phyloP scores from a whole-genome alignment of 2,888 invertebrate genomes.

The Tyria jacobaeae region DNA sequence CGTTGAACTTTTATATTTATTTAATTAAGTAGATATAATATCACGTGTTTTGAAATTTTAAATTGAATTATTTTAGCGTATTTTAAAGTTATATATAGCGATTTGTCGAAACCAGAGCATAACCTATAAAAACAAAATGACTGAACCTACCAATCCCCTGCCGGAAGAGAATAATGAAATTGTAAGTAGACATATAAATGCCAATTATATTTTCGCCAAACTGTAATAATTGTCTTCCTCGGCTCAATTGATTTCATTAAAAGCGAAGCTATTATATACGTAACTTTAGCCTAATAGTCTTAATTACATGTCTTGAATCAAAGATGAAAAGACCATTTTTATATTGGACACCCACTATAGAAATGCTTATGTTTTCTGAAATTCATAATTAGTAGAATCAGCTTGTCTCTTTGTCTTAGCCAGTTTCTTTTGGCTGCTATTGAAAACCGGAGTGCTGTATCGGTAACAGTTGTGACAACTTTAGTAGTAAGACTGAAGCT shows the following conservation, averaged over 20 bases:
- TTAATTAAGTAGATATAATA: background rate
- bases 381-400: no score
- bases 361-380: no score
- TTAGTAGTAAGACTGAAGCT: no score
- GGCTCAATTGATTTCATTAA: background rate
- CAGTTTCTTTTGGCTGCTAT: no score
- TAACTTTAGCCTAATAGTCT: no score
- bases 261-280: background rate
- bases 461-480: no score
- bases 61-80: background rate
- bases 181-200: constrained; percentile 57
- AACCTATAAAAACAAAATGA: constrained; percentile 47
- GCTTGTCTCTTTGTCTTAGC: no score
- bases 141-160: constrained; percentile 32
- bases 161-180: constrained; percentile 68
- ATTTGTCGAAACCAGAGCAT: constrained; percentile 1
- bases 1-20: background rate
- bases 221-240: background rate
- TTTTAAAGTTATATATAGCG: background rate
- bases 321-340: no score
- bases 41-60: background rate
- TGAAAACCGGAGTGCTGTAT: no score
- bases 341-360: no score
- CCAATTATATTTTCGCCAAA: background rate
- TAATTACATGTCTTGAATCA: no score